A percentile compares a stretch with the other conserved stretches of the same genome.
Conservation (phyloP, 2,797 vertebrate species). For the Falco novaeseelandiae region DNA sequence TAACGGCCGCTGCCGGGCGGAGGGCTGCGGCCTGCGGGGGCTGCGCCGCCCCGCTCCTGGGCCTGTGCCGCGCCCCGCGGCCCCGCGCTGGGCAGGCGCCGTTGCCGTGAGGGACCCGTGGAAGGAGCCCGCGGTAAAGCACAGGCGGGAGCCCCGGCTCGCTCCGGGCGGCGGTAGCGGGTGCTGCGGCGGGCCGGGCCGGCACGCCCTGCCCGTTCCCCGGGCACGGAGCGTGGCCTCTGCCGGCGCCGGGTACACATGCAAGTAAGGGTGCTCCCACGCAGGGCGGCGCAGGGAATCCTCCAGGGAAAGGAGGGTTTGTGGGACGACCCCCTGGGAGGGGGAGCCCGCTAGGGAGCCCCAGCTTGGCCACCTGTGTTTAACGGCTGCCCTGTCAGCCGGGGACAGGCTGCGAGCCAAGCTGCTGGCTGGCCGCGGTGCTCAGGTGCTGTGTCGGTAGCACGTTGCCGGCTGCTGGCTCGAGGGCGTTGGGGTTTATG, state of each 20-base stretch:
- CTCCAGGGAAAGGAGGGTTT: fast-evolving
- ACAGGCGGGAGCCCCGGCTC: fast-evolving
- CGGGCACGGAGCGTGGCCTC: fast-evolving
- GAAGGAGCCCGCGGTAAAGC: fast-evolving
- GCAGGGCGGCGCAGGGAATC: fast-evolving
- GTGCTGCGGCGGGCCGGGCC: too few relatives aligned
- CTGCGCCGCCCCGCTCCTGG: too few relatives aligned
- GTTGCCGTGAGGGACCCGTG: background rate
- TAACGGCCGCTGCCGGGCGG: background rate
- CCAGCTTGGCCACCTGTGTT: fast-evolving
- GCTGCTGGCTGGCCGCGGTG: fast-evolving
- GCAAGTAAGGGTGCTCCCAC: fast-evolving
- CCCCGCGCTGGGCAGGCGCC: background rate
- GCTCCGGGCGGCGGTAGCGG: too few relatives aligned
- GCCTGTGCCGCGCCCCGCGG: too few relatives aligned
- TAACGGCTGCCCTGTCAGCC: background rate
- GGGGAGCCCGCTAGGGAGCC: too few relatives aligned
- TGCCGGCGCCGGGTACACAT: fast-evolving
- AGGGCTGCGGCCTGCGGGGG: background rate
- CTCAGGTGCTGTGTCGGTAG: fast-evolving
- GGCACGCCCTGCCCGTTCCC: fast-evolving
- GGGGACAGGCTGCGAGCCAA: background rate
- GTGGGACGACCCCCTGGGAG: too few relatives aligned
- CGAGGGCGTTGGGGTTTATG: fast-evolving
- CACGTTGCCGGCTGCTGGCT: too few relatives aligned